Evolutionary conservation across 2,888 invertebrate species (phyloP), one percentile per base, ranked within the genome.

Genomic region (Tetragonisca angustula): DNA sequence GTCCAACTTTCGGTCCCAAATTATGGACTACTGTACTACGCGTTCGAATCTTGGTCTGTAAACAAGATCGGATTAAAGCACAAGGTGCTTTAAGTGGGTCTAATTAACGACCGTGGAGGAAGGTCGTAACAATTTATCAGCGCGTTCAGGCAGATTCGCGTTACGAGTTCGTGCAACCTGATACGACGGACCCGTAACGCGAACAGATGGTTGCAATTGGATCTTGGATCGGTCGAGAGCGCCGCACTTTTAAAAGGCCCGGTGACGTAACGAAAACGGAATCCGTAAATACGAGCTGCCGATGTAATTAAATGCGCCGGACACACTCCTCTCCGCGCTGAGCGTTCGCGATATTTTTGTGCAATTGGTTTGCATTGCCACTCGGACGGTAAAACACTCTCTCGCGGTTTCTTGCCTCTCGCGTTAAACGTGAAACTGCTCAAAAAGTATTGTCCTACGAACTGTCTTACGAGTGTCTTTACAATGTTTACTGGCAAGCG

Each of bases 211-310:
- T 76, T 65, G 70, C 74, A 86, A 89, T 89, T 76, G 81, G 84
- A 92, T 91, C 87, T 91, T n/a, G 84, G 92, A 91, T 91, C 90
- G 90, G 90, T 89, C 90, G 32, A 32, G 32, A 32, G 85, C 67
- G n/a, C 59, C 43, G 15, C 49, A 68, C 59, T 72, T 73, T 24
- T 49, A 64, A 84, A 76, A 78, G 36, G 17, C 19, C 13, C 27
- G 54, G 67, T 75, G 83, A 83, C 50, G 78, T 52, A 84, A 79
- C n/a, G 59, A 24, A 27, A 68, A 65, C 43, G 43, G 50, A 73
- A 65, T 24, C 50, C 36, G 67, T 67, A 72, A 67, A 76, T 52
- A 62, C 56, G 54, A 65, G 71, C 56, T 27, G 61, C 62, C 64
- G 21, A 27, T 32, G 50, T 17, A 83, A 69, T 76, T 69, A 36